phyloP scores from a whole-genome alignment of 2,113 vertebrate genomes.

The Tychaedon coryphoeus region DNA sequence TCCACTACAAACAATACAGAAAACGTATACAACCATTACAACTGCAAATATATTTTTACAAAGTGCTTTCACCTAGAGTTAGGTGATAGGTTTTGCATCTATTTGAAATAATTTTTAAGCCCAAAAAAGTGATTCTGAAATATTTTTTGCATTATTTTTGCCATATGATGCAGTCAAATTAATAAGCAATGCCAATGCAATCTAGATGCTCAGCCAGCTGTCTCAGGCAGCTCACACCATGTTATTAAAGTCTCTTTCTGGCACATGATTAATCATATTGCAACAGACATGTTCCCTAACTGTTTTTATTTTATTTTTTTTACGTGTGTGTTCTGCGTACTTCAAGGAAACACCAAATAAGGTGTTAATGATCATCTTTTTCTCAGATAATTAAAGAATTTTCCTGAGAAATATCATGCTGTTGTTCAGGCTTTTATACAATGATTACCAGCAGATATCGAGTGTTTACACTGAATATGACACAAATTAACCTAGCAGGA shows the following conservation, averaged over 20 bases:
- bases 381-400: conserved; percentile 26
- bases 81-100: neutral
- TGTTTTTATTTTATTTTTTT: conserved; percentile 2
- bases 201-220: neutral
- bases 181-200: neutral
- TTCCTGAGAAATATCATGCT: conserved; percentile 37
- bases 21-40: neutral
- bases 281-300: conserved; percentile 2
- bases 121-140: neutral
- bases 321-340: neutral
- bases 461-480: conserved; percentile 43
- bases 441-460: conserved; percentile 44
- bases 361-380: conserved; percentile 21
- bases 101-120: neutral
- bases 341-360: conserved; percentile 37
- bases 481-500: conserved; percentile 57
- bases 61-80: neutral
- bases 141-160: neutral
- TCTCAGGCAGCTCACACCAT: neutral
- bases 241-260: neutral
- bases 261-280: neutral
- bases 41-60: neutral
- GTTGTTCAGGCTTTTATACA: conserved; percentile 41
- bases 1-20: neutral
- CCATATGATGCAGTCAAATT: neutral